Conservation (phyloP, 2,113 vertebrate species). For the Erpornis zantholeuca region DNA sequence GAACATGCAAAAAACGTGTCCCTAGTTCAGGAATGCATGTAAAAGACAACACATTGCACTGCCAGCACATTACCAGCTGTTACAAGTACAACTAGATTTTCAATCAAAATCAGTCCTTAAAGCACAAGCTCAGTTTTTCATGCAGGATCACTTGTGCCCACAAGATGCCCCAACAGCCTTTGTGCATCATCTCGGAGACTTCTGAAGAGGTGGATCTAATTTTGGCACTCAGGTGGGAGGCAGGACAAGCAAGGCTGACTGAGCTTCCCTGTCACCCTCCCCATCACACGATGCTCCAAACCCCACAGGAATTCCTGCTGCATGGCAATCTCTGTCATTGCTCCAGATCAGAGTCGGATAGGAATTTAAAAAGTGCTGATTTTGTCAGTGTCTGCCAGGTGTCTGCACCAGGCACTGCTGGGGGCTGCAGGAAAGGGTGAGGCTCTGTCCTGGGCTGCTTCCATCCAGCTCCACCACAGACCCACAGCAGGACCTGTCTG, state of each 20-base stretch:
- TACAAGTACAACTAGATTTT: neutral
- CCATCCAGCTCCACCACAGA: neutral
- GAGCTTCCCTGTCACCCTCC: neutral
- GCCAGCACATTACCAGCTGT: neutral
- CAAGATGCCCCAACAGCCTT: neutral
- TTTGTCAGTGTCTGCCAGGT: neutral
- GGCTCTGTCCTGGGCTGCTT: neutral
- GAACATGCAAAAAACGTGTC: neutral
- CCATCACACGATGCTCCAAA: rapidly evolving
- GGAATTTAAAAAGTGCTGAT: neutral
- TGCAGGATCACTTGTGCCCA: neutral
- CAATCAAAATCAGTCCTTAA: neutral
- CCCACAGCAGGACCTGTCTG: neutral
- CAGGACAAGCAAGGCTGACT: neutral
- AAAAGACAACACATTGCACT: neutral
- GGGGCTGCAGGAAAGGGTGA: neutral
- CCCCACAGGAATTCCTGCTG: neutral
- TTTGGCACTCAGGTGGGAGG: neutral
- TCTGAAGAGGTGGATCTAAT: neutral
- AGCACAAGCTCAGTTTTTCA: neutral
- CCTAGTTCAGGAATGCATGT: neutral
- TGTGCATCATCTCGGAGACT: neutral
- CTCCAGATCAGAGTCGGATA: neutral
- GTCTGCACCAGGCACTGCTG: rapidly evolving
- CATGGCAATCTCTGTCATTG: neutral